These are phyloP conservation scores for Campoletis sonorensis DNA, from an alignment of 1,140 invertebrate genomes.

Conservation along the genomic window DNA sequence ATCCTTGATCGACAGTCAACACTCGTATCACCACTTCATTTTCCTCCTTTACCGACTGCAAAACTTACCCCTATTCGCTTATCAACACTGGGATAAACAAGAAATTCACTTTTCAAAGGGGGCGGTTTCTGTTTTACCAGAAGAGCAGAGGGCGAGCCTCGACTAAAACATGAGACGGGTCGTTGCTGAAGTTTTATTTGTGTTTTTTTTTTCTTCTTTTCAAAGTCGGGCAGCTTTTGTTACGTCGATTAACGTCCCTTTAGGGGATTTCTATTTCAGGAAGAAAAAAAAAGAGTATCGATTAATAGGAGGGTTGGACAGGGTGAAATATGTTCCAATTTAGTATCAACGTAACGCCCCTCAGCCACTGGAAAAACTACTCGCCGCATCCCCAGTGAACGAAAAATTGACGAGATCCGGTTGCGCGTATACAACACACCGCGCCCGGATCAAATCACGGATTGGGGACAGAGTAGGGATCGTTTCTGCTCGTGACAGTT, in stretches of 20 bases:
- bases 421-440: not conserved
- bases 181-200: not conserved
- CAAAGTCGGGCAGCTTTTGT: not conserved
- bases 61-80: not conserved
- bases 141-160: not conserved
- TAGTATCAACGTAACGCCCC: not conserved
- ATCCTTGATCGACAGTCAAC: not conserved
- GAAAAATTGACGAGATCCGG: not conserved
- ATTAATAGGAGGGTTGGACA: not conserved
- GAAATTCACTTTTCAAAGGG: not conserved
- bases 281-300: not conserved
- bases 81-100: not conserved
- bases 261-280: not conserved
- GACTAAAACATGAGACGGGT: not conserved
- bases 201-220: not conserved
- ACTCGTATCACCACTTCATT: not conserved
- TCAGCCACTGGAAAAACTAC: not conserved
- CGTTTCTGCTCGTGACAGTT: constrained; percentile 45
- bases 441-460: not conserved
- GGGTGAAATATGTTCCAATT: not conserved
- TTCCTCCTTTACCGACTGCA: constrained; percentile 5
- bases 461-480: constrained; percentile 26
- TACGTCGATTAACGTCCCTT: not conserved
- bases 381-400: not conserved
- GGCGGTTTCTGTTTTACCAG: not conserved